Base-by-base conservation (phyloP, 1,140 invertebrate species). In the Pseudomyrmex gracilis region DNA sequence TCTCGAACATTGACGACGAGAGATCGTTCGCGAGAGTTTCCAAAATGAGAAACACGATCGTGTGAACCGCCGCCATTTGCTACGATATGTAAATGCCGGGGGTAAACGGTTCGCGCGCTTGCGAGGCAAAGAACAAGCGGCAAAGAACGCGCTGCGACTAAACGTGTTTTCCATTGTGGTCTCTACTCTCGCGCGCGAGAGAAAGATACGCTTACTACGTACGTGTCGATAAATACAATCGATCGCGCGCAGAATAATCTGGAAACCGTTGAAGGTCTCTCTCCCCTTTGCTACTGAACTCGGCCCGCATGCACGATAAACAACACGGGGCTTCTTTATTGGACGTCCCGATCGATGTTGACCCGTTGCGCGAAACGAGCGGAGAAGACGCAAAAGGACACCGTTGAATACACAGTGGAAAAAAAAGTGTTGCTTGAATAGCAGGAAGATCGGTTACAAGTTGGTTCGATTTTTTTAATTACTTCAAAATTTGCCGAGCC, bases 181-280 rank as follows among this genome's bases (percentile, higher is more conserved):
- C 57, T 24, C 34, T 10, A 15, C n/a, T 20, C 22, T 13, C 43
- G 34, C 68, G 60, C 34, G 4, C 4, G 34, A 34, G 34, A 34
- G 34, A 34, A n/a, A n/a, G 34, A 34, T 5, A 34, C 34, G 5
- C 34, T 5, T 4, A 5, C 5, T 34, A 58, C 24, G 45, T n/a
- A 34, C 34, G 24, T 71, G 66, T 58, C 43, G 47, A 51, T 3
- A 43, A 43, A 13, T 34, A 47, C 51, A 66, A 83, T 83, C 73
- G 82, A 83, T 83, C 43, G 82, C 4, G 22, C 57, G 45, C 12
- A 24, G 51, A 83, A 83, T 77, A 77, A 83, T 83, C 73, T 64
- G 43, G 73, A 49, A 66, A 77, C 43, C 82, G 61, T 83, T 57
- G 60, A 66, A 66, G 58, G 60, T 61, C 57, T 12, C 13, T 7